A percentile compares a stretch with the other conserved stretches of the same genome.
Evolutionary conservation across 2,888 invertebrate genomes (phyloP).

Genomic region (Dynastes hyllus): DNA sequence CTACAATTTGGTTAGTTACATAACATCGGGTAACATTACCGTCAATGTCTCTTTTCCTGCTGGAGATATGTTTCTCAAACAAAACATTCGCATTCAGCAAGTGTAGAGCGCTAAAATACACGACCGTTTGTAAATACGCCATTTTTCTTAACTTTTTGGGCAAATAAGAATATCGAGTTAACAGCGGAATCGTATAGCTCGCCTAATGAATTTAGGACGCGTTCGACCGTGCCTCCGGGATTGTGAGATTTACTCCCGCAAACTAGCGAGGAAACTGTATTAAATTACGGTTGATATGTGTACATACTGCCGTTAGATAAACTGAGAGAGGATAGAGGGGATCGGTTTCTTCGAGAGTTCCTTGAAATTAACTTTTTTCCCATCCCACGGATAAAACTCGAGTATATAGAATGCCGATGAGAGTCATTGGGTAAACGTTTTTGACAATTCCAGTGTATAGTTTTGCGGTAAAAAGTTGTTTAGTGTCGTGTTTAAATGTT

Average conservation of each 20-base stretch:
- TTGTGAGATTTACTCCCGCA: slow-evolving; percentile 54
- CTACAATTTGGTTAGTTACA: slow-evolving; percentile 14
- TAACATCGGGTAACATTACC: slow-evolving; percentile 19
- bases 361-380: slow-evolving; percentile 15
- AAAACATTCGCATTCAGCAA: slow-evolving; percentile 34
- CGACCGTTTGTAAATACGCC: slow-evolving; percentile 65
- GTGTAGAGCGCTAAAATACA: slow-evolving; percentile 20
- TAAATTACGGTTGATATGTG: slow-evolving; percentile 49
- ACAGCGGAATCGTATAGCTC: slow-evolving; percentile 58
- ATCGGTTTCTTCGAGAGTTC: slow-evolving; percentile 31
- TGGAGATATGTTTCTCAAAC: slow-evolving; percentile 25
- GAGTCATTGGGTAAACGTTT: background rate
- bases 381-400: background rate
- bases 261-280: slow-evolving; percentile 47
- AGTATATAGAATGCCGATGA: background rate
- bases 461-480: no score
- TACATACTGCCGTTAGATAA: slow-evolving; percentile 23
- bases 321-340: slow-evolving; percentile 5
- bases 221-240: slow-evolving; percentile 56
- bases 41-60: background rate
- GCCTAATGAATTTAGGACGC: slow-evolving; percentile 66
- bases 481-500: no score
- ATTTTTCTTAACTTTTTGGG: slow-evolving; percentile 70
- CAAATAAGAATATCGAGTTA: slow-evolving; percentile 69
- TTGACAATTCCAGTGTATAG: no score